A percentile compares a stretch with the other conserved stretches of the same genome.
phyloP scores from a whole-genome alignment of 2,888 invertebrate species.

The Eristalis tenax region DNA sequence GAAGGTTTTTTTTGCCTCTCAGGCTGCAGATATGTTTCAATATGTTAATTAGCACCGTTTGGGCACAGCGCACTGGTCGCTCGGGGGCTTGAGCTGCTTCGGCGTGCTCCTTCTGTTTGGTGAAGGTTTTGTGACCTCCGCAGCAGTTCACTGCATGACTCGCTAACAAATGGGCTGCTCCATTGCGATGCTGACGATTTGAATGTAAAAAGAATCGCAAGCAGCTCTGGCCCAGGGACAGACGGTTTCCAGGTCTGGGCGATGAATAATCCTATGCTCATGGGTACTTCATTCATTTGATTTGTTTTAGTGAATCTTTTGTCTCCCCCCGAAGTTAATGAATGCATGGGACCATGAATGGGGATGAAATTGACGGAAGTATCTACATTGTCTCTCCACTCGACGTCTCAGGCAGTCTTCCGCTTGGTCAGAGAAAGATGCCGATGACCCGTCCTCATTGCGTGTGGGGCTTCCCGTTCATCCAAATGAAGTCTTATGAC shows the following conservation, averaged over 20 bases:
- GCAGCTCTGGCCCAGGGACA: not conserved
- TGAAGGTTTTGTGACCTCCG: slow-evolving; percentile 49
- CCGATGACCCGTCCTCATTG: not conserved
- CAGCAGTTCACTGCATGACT: not conserved
- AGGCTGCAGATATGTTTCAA: slow-evolving; percentile 38
- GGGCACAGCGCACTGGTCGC: slow-evolving; percentile 1
- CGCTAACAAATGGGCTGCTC: not conserved
- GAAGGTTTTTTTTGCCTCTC: slow-evolving; percentile 15
- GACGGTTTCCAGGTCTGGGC: not conserved
- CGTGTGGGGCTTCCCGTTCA: not conserved
- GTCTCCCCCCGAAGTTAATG: not conserved
- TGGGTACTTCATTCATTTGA: not conserved
- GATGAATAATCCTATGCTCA: not conserved
- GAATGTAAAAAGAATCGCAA: slow-evolving; percentile 17
- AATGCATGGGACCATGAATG: not conserved
- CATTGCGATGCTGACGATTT: not conserved
- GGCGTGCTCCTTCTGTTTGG: slow-evolving; percentile 16
- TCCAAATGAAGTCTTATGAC: not conserved
- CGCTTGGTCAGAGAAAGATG: too few species aligned
- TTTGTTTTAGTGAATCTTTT: not conserved
- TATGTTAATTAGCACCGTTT: slow-evolving; percentile 60
- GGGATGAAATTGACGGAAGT: not conserved
- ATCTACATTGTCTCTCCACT: not conserved
- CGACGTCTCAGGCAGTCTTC: too few species aligned
- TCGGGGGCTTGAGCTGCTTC: not conserved